These are phyloP conservation scores for Ahaetulla prasina DNA, from an alignment of 2,113 vertebrate species.

Conservation along the genomic window DNA sequence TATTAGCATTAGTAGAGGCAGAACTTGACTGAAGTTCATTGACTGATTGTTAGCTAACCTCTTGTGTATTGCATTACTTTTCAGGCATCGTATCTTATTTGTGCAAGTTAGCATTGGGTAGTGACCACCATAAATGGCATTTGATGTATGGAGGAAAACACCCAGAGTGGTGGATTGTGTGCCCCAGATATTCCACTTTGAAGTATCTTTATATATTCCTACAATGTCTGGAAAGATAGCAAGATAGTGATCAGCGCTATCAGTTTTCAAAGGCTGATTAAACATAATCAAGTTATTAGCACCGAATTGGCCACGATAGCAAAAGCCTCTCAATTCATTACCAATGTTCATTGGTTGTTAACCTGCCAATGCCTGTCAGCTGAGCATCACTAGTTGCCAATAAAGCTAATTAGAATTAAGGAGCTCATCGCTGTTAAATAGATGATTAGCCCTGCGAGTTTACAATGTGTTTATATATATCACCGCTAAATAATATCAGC, in stretches of 20 bases:
- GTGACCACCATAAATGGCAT: not conserved
- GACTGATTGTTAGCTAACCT: not conserved
- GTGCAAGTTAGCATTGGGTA: not conserved
- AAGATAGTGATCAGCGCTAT: not conserved
- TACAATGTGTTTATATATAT: not conserved
- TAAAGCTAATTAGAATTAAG: conserved; percentile 9
- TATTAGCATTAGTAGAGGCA: not conserved
- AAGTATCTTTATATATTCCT: not conserved
- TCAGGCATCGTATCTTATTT: not conserved
- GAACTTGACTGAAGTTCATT: not conserved
- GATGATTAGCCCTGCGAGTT: not conserved
- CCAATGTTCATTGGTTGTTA: not conserved
- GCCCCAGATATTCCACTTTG: not conserved
- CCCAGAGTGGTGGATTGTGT: not conserved
- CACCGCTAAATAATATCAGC: not conserved
- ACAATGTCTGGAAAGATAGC: not conserved
- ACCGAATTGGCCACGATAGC: not conserved
- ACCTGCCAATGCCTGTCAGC: conserved; percentile 11
- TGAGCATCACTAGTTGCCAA: not conserved
- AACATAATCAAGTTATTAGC: not conserved
- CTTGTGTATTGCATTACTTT: not conserved
- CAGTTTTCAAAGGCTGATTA: not conserved
- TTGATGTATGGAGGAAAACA: not conserved
- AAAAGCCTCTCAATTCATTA: conserved; percentile 5
- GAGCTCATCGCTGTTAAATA: not conserved